Percentiles rank a stretch among this genome's conserved stretches.
Evolutionary conservation across 1,140 invertebrate genomes (phyloP).

Genomic region (Tetragnatha versicolor): DNA sequence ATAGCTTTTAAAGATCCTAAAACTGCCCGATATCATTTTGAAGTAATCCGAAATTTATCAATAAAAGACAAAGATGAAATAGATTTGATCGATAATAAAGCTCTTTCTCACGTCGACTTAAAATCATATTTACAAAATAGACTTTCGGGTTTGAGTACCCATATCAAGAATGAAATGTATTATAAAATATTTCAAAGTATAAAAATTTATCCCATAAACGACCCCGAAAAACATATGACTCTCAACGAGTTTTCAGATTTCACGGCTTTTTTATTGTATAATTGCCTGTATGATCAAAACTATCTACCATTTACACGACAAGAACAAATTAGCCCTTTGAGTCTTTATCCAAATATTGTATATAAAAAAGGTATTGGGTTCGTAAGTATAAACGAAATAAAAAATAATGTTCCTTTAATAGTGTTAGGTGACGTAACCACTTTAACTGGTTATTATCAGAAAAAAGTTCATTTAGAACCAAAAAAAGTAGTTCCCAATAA

Average conservation of each 20-base stretch:
- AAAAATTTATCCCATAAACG: neutral
- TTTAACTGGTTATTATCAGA: neutral
- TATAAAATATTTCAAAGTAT: neutral
- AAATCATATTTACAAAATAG: neutral
- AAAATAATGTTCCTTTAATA: neutral
- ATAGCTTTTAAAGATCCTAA: neutral
- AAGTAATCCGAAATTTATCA: neutral
- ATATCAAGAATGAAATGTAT: neutral
- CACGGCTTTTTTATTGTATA: neutral
- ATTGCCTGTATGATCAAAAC: neutral
- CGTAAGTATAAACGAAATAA: neutral
- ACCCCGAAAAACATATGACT: neutral
- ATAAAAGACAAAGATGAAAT: neutral
- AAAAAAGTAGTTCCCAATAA: neutral
- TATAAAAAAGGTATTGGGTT: neutral
- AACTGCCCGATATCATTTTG: neutral
- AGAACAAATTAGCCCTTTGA: neutral
- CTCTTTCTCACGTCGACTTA: neutral
- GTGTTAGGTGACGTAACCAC: neutral
- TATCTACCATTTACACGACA: neutral
- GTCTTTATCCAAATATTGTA: neutral
- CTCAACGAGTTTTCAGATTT: neutral
- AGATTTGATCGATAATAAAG: neutral
- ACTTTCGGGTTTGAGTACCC: neutral
- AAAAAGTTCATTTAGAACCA: neutral